Evolutionary conservation across 2,888 invertebrate species (phyloP).

Genomic region (Caenorhabditis zanzibari): DNA sequence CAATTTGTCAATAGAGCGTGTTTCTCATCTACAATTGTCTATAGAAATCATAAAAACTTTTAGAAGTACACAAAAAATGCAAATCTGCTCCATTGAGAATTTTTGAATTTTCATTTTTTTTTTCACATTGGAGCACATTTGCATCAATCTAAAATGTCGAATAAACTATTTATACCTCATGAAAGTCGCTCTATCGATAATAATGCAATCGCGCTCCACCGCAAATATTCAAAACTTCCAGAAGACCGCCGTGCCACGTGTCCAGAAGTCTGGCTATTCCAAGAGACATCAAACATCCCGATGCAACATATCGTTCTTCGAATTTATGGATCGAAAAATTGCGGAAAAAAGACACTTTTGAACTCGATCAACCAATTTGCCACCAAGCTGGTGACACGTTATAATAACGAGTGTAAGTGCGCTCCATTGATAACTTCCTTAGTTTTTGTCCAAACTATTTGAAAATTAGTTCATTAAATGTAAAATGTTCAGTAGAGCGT

Average conservation of each 20-base stretch:
- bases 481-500: background rate
- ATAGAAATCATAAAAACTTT: too few species aligned
- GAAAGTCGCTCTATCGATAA: too few species aligned
- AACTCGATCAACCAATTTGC: constrained; percentile 75
- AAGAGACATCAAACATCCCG: constrained; percentile 56
- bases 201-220: background rate
- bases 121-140: too few species aligned
- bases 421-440: background rate
- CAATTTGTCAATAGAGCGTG: too few species aligned
- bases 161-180: too few species aligned
- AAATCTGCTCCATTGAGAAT: too few species aligned
- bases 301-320: constrained; percentile 67
- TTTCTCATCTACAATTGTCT: too few species aligned
- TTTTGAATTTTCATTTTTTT: too few species aligned
- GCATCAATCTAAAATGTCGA: too few species aligned
- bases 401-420: constrained; percentile 43
- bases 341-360: constrained; percentile 79
- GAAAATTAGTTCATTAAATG: too few species aligned
- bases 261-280: constrained; percentile 82
- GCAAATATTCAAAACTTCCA: constrained; percentile 17
- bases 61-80: too few species aligned
- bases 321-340: constrained; percentile 76
- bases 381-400: constrained; percentile 52
- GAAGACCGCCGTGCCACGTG: constrained; percentile 80
- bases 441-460: too few species aligned